These are phyloP conservation scores for Griposia aprilina DNA, from an alignment of 2,888 invertebrate genomes.

Conservation along the genomic window DNA sequence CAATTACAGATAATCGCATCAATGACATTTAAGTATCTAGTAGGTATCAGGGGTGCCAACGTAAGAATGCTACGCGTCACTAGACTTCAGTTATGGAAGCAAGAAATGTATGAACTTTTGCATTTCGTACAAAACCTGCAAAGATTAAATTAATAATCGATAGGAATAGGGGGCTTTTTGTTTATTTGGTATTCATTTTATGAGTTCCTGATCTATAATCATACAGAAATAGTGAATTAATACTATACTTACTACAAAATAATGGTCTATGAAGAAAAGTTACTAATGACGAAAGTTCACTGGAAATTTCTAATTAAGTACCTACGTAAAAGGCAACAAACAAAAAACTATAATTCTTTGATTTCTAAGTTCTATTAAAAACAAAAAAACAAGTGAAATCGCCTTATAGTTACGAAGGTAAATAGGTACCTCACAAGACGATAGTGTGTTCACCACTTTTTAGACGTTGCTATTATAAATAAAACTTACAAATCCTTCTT, in stretches of 20 bases:
- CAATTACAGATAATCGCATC: slow-evolving; percentile 36
- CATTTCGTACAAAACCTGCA: slow-evolving; percentile 8
- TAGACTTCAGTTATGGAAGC: slow-evolving; percentile 19
- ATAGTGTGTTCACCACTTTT: slow-evolving; percentile 1
- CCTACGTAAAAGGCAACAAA: not conserved
- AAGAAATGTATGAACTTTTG: slow-evolving; percentile 18
- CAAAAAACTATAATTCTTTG: not conserved
- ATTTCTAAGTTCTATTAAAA: not conserved
- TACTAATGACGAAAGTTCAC: not conserved
- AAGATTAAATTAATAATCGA: slow-evolving; percentile 32
- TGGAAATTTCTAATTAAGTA: not conserved
- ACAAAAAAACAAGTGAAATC: not conserved
- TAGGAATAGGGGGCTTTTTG: slow-evolving; percentile 12
- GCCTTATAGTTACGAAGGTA: not conserved
- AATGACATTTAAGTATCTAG: slow-evolving; percentile 53
- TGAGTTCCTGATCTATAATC: not conserved
- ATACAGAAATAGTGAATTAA: not conserved
- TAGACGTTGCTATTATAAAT: not conserved
- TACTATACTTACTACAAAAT: not conserved
- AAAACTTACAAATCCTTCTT: not conserved
- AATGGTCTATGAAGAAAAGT: not conserved
- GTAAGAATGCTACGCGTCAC: slow-evolving; percentile 42
- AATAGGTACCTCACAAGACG: too few relatives aligned
- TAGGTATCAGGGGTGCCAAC: slow-evolving; percentile 36
- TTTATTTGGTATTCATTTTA: not conserved